Percentiles rank a stretch among this genome's conserved stretches.
These are phyloP conservation scores for Sycophaga agraensis DNA, from an alignment of 1,140 invertebrate species.

Conservation along the genomic window DNA sequence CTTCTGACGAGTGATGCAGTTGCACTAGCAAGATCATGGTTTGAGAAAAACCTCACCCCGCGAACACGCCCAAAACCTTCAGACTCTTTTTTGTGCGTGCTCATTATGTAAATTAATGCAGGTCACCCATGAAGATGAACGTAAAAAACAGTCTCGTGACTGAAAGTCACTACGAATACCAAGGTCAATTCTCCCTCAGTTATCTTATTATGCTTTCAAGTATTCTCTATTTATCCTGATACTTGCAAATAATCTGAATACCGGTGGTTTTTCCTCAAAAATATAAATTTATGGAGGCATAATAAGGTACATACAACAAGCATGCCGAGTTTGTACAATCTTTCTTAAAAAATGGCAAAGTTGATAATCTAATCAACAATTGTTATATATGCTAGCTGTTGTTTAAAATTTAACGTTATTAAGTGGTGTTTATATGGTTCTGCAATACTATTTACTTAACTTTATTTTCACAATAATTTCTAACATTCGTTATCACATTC, in stretches of 20 bases:
- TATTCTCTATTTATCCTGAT: too few species aligned
- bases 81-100: constrained; percentile 23
- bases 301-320: too few species aligned
- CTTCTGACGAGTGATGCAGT: constrained; percentile 59
- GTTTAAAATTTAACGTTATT: constrained; percentile 9
- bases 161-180: not conserved
- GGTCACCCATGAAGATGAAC: too few species aligned
- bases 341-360: not conserved
- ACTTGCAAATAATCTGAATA: too few species aligned
- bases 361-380: constrained; percentile 4
- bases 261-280: too few species aligned
- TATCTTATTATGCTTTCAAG: too few species aligned
- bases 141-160: not conserved
- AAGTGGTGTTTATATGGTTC: not conserved
- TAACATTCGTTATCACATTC: too few species aligned
- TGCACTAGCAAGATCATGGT: constrained; percentile 30
- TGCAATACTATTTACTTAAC: too few species aligned
- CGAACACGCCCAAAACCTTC: not conserved
- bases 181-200: not conserved
- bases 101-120: constrained; percentile 9
- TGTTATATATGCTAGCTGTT: constrained; percentile 22
- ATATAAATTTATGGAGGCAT: too few species aligned
- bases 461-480: too few species aligned
- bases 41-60: not conserved
- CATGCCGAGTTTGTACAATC: too few species aligned